Percentiles rank a stretch among this genome's conserved stretches.
Conservation (phyloP, 2,113 vertebrate species). For the Riparia riparia region DNA sequence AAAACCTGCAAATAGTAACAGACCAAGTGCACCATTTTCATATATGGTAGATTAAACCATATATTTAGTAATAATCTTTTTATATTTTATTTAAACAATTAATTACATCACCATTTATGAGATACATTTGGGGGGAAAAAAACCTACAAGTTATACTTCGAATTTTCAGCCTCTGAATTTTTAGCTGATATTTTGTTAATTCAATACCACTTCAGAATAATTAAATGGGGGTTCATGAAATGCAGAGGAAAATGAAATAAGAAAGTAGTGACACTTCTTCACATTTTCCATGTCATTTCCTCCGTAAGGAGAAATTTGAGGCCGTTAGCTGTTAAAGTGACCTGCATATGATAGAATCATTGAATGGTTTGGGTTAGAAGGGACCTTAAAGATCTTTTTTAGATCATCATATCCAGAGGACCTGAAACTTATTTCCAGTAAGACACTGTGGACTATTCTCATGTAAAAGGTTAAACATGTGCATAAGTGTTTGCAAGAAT, state of each 20-base stretch:
- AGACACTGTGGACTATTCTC: background rate
- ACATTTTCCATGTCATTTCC: constrained; percentile 15
- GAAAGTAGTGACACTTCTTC: background rate
- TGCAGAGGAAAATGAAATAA: background rate
- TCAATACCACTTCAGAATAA: background rate
- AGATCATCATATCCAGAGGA: background rate
- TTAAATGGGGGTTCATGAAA: background rate
- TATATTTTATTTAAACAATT: background rate
- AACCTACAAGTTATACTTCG: fast-evolving
- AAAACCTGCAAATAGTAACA: background rate
- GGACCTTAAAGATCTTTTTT: background rate
- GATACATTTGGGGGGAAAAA: background rate
- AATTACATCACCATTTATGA: background rate
- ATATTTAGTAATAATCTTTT: background rate
- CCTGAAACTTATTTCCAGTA: background rate
- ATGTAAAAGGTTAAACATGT: constrained; percentile 32
- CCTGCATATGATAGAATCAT: background rate
- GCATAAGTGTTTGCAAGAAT: constrained; percentile 30
- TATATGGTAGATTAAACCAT: background rate
- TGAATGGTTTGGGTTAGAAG: background rate
- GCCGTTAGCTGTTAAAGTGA: constrained; percentile 1
- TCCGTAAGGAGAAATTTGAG: constrained; percentile 3
- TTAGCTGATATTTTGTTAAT: background rate
- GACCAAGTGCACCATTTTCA: background rate
- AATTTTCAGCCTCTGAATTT: background rate